Percentiles rank a stretch among this genome's conserved stretches.
These are phyloP conservation scores for Ctenodactylus gundi DNA, from an alignment of 2,113 vertebrate genomes.

Conservation along the genomic window DNA sequence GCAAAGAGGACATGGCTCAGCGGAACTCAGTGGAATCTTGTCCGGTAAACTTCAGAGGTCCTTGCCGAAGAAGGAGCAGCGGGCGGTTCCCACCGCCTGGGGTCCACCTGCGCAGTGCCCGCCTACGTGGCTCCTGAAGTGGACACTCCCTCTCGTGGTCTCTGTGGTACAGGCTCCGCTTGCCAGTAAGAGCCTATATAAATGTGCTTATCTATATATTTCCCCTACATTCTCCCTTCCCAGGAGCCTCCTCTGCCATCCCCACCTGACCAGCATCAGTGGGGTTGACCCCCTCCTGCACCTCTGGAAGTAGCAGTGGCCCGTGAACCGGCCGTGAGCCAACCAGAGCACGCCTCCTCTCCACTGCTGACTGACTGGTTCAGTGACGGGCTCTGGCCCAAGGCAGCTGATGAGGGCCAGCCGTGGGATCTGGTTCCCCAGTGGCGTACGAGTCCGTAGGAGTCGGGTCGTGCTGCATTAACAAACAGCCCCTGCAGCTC, in stretches of 20 bases:
- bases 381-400: too few species aligned
- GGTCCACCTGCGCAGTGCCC: not conserved
- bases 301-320: fast-evolving
- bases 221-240: too few species aligned
- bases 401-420: not conserved
- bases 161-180: not conserved
- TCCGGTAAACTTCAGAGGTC: not conserved
- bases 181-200: not conserved
- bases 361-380: not conserved
- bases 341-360: not conserved
- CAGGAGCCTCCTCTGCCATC: not conserved
- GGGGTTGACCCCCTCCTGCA: not conserved
- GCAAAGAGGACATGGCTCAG: fast-evolving
- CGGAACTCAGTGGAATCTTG: not conserved
- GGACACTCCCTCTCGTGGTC: not conserved
- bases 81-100: fast-evolving
- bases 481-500: not conserved
- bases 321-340: not conserved
- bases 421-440: not conserved
- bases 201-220: too few species aligned
- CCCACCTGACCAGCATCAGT: too few species aligned
- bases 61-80: not conserved
- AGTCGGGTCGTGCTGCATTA: not conserved
- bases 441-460: not conserved
- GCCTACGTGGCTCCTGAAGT: too few species aligned